Evolutionary conservation across 2,113 vertebrate genomes (phyloP).

Genomic region (Telmatochromis sp.): DNA sequence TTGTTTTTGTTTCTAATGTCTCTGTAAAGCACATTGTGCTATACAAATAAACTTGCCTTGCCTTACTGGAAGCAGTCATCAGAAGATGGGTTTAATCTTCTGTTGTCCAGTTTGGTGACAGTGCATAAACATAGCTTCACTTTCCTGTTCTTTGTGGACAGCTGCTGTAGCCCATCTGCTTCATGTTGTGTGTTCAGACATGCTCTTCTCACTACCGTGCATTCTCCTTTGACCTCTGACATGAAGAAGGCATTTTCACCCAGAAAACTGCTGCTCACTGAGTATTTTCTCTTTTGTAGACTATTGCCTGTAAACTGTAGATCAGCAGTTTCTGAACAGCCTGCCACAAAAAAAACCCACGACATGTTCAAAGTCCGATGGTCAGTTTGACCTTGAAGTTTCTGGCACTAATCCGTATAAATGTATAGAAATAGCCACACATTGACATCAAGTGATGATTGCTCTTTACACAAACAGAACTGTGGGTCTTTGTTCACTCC

Average conservation of each 20-base stretch:
- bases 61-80: neutral
- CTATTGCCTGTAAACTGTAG: neutral
- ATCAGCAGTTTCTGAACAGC: neutral
- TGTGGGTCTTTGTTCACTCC: neutral
- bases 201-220: neutral
- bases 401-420: neutral
- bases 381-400: neutral
- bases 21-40: no score
- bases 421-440: neutral
- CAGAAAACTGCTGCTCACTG: neutral
- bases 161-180: neutral
- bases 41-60: no score
- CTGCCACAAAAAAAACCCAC: fast-evolving
- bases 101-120: neutral
- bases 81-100: neutral
- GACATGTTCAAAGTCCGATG: neutral
- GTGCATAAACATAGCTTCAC: neutral
- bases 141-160: neutral
- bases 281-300: neutral
- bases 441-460: neutral
- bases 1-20: no score
- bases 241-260: neutral
- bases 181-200: neutral
- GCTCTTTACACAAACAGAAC: neutral
- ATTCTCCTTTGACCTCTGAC: neutral